These are phyloP conservation scores for Medauroidea extradentata DNA, from an alignment of 1,140 invertebrate genomes.

Conservation along the genomic window DNA sequence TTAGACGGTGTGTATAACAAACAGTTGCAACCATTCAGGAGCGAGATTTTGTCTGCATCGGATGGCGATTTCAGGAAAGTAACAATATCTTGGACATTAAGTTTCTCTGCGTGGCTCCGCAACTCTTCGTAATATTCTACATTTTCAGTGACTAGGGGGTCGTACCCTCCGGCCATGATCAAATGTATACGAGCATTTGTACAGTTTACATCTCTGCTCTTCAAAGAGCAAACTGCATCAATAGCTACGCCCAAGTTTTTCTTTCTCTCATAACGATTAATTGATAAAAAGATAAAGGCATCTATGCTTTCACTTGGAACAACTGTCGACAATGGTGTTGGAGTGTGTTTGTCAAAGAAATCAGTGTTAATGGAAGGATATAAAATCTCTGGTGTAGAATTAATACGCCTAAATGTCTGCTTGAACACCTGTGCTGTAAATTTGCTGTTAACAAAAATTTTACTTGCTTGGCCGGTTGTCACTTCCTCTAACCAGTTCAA, in stretches of 20 bases:
- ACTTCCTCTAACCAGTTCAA: constrained; percentile 90
- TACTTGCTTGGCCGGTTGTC: constrained; percentile 80
- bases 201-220: constrained; percentile 38
- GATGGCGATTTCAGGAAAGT: constrained; percentile 83
- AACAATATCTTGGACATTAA: constrained; percentile 68
- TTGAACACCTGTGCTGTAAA: constrained; percentile 84
- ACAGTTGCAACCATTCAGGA: constrained; percentile 69
- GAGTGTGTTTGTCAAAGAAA: constrained; percentile 60
- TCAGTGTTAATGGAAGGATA: constrained; percentile 91
- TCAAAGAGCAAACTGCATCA: constrained; percentile 66
- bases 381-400: constrained; percentile 69
- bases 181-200: constrained; percentile 68
- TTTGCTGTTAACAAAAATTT: constrained; percentile 91
- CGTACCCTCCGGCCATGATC: constrained; percentile 97
- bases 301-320: constrained; percentile 40
- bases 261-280: constrained; percentile 97
- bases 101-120: constrained; percentile 53
- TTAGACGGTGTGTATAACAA: constrained; percentile 93
- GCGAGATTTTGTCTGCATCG: constrained; percentile 75
- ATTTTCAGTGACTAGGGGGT: constrained; percentile 85
- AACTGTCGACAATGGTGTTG: constrained; percentile 47
- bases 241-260: constrained; percentile 89
- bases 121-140: constrained; percentile 83
- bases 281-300: constrained; percentile 76
- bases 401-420: constrained; percentile 73